These are phyloP conservation scores for Phainopepla nitens DNA, from an alignment of 2,113 vertebrate genomes.

Conservation along the genomic window DNA sequence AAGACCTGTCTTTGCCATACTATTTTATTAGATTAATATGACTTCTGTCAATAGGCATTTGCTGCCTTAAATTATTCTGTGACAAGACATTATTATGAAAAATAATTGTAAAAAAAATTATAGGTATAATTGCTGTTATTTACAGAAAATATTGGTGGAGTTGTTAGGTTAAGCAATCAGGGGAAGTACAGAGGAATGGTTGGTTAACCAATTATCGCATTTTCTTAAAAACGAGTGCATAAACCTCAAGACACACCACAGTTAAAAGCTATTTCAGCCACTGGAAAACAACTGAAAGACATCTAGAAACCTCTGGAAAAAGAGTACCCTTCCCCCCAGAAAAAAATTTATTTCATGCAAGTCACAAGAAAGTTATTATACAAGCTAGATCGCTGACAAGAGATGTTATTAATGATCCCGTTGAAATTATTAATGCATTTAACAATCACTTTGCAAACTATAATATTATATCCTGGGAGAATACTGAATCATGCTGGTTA, in stretches of 20 bases:
- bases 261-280: slow-evolving; percentile 62
- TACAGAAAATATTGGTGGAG: slow-evolving; percentile 58
- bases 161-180: slow-evolving; percentile 58
- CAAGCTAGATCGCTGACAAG: slow-evolving; percentile 70
- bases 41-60: slow-evolving; percentile 43
- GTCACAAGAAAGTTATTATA: slow-evolving; percentile 78
- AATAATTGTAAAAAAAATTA: neutral
- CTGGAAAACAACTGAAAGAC: slow-evolving; percentile 65
- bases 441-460: slow-evolving; percentile 63
- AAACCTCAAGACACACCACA: slow-evolving; percentile 68
- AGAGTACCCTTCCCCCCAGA: neutral
- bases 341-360: slow-evolving; percentile 57
- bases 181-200: slow-evolving; percentile 48
- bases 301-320: slow-evolving; percentile 67
- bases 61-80: slow-evolving; percentile 46
- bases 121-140: slow-evolving; percentile 20
- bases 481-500: slow-evolving; percentile 68
- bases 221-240: slow-evolving; percentile 69
- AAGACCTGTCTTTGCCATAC: neutral
- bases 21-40: slow-evolving; percentile 45
- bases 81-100: slow-evolving; percentile 34
- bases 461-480: slow-evolving; percentile 66
- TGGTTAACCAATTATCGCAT: slow-evolving; percentile 69
- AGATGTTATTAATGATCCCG: slow-evolving; percentile 72
- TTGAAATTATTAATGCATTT: slow-evolving; percentile 71